Conservation (phyloP, 2,797 vertebrate species). For the Helostoma temminkii region DNA sequence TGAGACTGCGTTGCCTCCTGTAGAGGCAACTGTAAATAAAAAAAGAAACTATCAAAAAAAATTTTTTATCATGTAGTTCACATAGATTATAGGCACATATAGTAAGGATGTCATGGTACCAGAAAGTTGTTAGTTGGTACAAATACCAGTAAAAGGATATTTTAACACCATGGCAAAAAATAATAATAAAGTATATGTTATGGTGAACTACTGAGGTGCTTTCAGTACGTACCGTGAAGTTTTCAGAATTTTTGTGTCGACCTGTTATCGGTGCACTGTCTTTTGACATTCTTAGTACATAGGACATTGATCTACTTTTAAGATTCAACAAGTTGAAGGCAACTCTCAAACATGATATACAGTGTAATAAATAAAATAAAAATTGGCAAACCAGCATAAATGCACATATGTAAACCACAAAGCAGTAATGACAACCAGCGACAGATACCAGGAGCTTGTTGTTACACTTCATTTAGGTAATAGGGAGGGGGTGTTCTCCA, state of each 20-base stretch:
- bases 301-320: neutral
- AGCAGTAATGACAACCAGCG: slow-evolving; percentile 64
- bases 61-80: neutral
- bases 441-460: slow-evolving; percentile 54
- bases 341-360: neutral
- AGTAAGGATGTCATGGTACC: too few relatives aligned
- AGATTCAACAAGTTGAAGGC: neutral
- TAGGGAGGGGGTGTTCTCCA: slow-evolving; percentile 53
- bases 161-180: too few relatives aligned
- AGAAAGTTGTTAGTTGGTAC: too few relatives aligned
- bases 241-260: too few relatives aligned
- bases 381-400: slow-evolving; percentile 21
- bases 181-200: too few relatives aligned
- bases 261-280: too few relatives aligned
- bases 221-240: too few relatives aligned
- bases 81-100: neutral
- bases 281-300: neutral
- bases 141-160: too few relatives aligned
- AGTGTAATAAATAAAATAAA: neutral
- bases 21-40: neutral
- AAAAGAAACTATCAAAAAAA: too few relatives aligned
- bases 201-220: too few relatives aligned
- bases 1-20: too few relatives aligned
- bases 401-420: slow-evolving; percentile 31
- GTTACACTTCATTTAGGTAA: slow-evolving; percentile 48